These are phyloP conservation scores for Linyphia triangularis DNA, from an alignment of 2,888 invertebrate genomes.

Conservation along the genomic window DNA sequence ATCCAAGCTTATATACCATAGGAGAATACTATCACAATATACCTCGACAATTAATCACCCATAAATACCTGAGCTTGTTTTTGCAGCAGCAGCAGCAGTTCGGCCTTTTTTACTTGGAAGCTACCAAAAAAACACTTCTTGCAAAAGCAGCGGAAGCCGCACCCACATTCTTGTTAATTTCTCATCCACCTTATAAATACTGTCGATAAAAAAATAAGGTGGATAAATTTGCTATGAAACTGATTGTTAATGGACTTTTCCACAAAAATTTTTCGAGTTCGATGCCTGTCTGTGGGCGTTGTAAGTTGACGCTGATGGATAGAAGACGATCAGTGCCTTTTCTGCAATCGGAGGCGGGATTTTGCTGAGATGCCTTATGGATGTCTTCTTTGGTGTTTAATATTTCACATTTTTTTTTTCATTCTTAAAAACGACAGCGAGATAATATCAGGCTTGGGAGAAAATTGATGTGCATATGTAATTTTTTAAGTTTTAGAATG, in stretches of 20 bases:
- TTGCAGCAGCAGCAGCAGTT: too few species aligned
- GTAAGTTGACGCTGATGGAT: conserved; percentile 61
- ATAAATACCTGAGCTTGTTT: conserved; percentile 24
- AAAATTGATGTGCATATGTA: neutral
- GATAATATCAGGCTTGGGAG: conserved; percentile 1
- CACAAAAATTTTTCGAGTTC: conserved; percentile 20
- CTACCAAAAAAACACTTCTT: conserved; percentile 23
- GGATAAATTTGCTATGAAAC: conserved; percentile 19
- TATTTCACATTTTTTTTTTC: neutral
- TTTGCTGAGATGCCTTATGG: neutral
- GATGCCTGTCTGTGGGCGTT: conserved; percentile 14
- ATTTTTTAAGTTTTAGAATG: neutral
- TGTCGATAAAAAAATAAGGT: neutral
- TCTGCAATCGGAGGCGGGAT: neutral
- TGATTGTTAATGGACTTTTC: conserved; percentile 22
- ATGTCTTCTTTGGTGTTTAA: neutral
- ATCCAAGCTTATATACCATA: neutral
- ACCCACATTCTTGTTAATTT: conserved; percentile 41
- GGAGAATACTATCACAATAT: neutral
- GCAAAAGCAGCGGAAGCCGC: conserved; percentile 55
- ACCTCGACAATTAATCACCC: conserved; percentile 22
- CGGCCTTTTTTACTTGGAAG: conserved; percentile 14
- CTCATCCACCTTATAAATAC: neutral
- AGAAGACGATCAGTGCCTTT: neutral
- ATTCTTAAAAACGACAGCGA: neutral